These are phyloP conservation scores for Trachelus tabidus DNA, from an alignment of 2,888 invertebrate species.

Conservation along the genomic window DNA sequence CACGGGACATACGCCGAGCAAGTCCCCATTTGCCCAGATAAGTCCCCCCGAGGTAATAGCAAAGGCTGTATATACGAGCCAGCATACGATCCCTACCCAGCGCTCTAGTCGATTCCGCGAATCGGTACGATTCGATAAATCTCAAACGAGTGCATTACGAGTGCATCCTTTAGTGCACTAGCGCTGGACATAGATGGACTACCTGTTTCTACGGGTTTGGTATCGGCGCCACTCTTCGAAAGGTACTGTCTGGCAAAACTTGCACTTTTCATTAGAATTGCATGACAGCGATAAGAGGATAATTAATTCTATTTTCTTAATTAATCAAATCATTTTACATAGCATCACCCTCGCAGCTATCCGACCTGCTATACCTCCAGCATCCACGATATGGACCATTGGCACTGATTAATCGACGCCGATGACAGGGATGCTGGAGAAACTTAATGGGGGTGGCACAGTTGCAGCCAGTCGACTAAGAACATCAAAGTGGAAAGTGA, in stretches of 20 bases:
- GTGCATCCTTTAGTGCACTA: background rate
- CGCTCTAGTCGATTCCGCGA: background rate
- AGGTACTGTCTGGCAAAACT: slow-evolving; percentile 33
- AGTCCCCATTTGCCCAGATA: slow-evolving; percentile 2
- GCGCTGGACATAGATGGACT: slow-evolving; percentile 42
- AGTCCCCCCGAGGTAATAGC: slow-evolving; percentile 6
- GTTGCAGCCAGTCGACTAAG: background rate
- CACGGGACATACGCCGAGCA: background rate
- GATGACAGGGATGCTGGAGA: background rate
- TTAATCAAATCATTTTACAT: background rate
- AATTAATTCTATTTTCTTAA: background rate
- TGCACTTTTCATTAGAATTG: slow-evolving; percentile 7
- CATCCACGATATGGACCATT: background rate
- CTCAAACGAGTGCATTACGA: background rate
- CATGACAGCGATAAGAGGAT: background rate
- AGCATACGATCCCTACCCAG: slow-evolving; percentile 22
- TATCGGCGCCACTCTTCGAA: slow-evolving; percentile 50
- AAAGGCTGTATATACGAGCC: slow-evolving; percentile 20
- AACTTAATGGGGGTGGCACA: background rate
- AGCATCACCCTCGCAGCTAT: background rate
- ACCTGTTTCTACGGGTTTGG: slow-evolving; percentile 47
- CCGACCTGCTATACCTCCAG: no score
- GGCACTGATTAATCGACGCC: background rate
- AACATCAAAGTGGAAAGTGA: background rate
- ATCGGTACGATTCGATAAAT: slow-evolving; percentile 2